These are phyloP conservation scores for Apis laboriosa DNA, from an alignment of 1,140 invertebrate genomes.

Conservation along the genomic window DNA sequence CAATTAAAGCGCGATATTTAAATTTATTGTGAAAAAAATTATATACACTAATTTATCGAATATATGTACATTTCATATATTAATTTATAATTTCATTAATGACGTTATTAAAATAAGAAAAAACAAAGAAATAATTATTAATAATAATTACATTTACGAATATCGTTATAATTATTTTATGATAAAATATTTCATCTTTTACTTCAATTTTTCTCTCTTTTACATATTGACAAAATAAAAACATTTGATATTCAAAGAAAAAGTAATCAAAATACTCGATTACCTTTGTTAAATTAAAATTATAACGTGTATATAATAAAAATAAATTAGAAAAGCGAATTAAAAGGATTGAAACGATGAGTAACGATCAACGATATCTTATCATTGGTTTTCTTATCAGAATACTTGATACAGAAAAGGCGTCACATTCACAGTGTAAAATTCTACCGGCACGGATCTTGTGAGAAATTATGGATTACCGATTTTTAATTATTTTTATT, in stretches of 20 bases:
- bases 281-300: not conserved
- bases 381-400: slow-evolving; percentile 57
- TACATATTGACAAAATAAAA: not conserved
- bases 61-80: too few relatives aligned
- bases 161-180: not conserved
- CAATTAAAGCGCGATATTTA: slow-evolving; percentile 18
- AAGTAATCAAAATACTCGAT: not conserved
- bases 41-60: not conserved
- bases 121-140: too few relatives aligned
- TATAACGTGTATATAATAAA: not conserved
- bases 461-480: slow-evolving; percentile 37
- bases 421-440: slow-evolving; percentile 3
- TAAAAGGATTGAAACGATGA: slow-evolving; percentile 46
- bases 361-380: slow-evolving; percentile 65
- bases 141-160: not conserved
- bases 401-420: slow-evolving; percentile 38
- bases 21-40: not conserved
- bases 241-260: not conserved
- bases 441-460: not conserved
- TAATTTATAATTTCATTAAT: not conserved
- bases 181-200: too few relatives aligned
- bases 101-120: not conserved
- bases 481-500: not conserved
- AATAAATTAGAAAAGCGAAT: not conserved
- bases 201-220: not conserved